Evolutionary conservation across 2,113 vertebrate genomes (phyloP).

Genomic region (Anser brachyrhynchus): DNA sequence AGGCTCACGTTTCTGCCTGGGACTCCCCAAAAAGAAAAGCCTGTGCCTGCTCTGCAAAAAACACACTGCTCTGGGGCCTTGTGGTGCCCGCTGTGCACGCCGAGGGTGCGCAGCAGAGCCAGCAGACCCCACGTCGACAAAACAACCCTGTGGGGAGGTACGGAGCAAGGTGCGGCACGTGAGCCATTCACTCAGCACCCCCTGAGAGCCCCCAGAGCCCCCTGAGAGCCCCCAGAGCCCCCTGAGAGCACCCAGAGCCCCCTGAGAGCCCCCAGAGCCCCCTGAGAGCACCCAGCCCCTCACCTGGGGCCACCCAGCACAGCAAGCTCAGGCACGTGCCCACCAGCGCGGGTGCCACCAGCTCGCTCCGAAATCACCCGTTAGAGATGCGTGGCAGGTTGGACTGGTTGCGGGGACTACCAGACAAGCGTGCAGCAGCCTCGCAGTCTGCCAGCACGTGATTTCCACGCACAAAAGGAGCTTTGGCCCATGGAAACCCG

Average conservation of each 20-base stretch:
- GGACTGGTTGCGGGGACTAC: accelerated
- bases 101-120: background rate
- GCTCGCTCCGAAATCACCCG: background rate
- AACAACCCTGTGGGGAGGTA: background rate
- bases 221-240: background rate
- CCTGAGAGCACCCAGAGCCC: background rate
- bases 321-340: background rate
- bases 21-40: background rate
- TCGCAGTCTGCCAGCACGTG: background rate
- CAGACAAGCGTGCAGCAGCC: background rate
- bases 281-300: background rate
- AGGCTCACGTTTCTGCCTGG: background rate
- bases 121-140: background rate
- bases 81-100: accelerated
- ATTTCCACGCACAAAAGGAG: background rate
- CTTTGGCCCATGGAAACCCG: background rate
- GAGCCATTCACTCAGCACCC: background rate
- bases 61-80: background rate
- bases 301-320: background rate
- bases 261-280: background rate
- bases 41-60: background rate
- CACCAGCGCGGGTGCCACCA: accelerated
- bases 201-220: background rate
- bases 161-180: accelerated
- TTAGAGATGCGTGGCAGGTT: background rate